Conservation (phyloP, 2,888 invertebrate species). For the Tenthredo mesomela region DNA sequence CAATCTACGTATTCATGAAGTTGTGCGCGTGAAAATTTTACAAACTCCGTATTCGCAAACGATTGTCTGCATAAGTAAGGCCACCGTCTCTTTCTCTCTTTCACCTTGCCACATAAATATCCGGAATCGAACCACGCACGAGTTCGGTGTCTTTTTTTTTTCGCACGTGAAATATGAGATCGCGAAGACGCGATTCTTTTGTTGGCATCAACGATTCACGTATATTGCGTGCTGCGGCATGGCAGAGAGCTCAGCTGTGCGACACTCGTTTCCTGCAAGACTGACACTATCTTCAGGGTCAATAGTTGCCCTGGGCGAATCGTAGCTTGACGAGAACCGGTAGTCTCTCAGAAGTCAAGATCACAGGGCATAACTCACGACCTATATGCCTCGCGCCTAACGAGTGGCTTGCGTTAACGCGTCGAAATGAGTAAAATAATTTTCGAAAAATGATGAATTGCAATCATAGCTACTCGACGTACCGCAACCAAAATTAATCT, state of each 20-base stretch:
- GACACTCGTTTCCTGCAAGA: constrained; percentile 22
- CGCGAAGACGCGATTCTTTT: constrained; percentile 46
- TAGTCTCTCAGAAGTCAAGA: constrained; percentile 32
- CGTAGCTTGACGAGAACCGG: constrained; percentile 12
- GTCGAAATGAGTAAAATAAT: constrained; percentile 15
- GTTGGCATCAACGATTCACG: constrained; percentile 41
- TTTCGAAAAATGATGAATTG: constrained; percentile 32
- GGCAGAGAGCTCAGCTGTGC: constrained; percentile 37
- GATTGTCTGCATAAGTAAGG: constrained; percentile 49
- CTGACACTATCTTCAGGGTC: not conserved
- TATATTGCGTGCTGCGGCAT: constrained; percentile 42
- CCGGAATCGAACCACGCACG: constrained; percentile 49
- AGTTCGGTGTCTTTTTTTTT: not conserved
- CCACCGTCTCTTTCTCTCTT: not conserved
- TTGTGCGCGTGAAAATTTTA: constrained; percentile 51
- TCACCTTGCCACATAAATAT: constrained; percentile 36
- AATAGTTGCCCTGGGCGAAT: constrained; percentile 32
- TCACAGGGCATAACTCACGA: constrained; percentile 27
- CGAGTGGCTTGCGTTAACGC: constrained; percentile 34
- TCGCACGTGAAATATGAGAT: constrained; percentile 40
- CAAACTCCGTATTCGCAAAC: constrained; percentile 42
- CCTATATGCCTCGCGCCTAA: not conserved
- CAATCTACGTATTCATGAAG: constrained; percentile 54
- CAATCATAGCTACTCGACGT: not conserved
- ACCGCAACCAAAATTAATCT: constrained; percentile 21